A percentile compares a stretch with the other conserved stretches of the same genome.
Conservation (phyloP, 2,113 vertebrate species). For the Fulica atra region DNA sequence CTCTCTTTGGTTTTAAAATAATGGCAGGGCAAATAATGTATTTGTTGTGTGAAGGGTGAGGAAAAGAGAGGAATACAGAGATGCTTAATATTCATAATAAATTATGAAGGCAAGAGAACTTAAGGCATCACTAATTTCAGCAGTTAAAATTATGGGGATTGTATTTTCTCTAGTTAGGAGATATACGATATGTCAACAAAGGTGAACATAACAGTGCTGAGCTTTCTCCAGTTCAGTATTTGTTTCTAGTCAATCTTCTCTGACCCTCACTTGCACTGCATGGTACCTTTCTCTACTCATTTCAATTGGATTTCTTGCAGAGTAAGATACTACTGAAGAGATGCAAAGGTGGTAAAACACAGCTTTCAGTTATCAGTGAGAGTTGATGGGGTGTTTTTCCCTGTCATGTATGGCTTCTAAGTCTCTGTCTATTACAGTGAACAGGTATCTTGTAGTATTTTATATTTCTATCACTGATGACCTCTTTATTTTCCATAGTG, state of each 20-base stretch:
- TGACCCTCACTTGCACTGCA: not conserved
- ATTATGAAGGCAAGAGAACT: not conserved
- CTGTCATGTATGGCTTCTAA: not conserved
- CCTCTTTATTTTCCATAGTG: slow-evolving; percentile 33
- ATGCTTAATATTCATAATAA: not conserved
- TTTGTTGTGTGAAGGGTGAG: not conserved
- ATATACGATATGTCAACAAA: not conserved
- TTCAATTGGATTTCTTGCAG: not conserved
- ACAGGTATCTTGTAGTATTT: not conserved
- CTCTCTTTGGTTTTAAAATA: not conserved
- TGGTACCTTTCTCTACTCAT: not conserved
- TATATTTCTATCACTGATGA: not conserved
- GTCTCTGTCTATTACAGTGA: not conserved
- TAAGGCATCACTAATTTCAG: not conserved
- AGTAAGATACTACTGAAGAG: not conserved
- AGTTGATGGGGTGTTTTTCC: not conserved
- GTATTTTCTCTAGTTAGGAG: not conserved
- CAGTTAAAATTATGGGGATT: not conserved
- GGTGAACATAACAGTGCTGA: not conserved
- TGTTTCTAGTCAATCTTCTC: not conserved
- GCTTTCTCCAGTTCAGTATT: not conserved
- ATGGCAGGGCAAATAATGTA: not conserved
- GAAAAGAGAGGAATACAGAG: not conserved
- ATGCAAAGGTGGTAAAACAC: not conserved
- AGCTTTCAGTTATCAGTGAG: not conserved